Evolutionary conservation across 2,888 invertebrate genomes (phyloP).

Genomic region (Zootermopsis nevadensis): DNA sequence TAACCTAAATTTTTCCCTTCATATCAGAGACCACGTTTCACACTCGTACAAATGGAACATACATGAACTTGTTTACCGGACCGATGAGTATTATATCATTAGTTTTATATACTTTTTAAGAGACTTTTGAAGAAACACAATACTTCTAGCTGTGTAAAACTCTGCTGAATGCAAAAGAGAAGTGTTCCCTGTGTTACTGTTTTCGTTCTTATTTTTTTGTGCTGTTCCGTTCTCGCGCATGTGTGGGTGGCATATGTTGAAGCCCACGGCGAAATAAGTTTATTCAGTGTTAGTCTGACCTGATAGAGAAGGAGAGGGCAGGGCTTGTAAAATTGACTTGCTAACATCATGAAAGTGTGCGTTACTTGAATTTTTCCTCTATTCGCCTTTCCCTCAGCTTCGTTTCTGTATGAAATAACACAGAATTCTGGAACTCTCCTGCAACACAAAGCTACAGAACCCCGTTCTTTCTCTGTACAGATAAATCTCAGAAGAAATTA

Average conservation of each 20-base stretch:
- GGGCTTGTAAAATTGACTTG: constrained; percentile 33
- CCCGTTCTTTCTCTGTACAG: constrained; percentile 15
- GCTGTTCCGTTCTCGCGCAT: neutral
- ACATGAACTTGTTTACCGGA: too few relatives aligned
- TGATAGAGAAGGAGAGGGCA: neutral
- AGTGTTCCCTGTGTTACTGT: neutral
- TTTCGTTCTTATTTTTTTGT: neutral
- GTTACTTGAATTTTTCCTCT: constrained; percentile 10
- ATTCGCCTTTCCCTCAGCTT: neutral
- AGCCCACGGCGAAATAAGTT: constrained; percentile 32
- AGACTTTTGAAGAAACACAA: too few relatives aligned
- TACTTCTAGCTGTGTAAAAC: neutral
- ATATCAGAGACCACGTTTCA: too few relatives aligned
- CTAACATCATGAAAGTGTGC: constrained; percentile 30
- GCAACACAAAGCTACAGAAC: neutral
- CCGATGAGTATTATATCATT: too few relatives aligned
- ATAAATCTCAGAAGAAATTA: constrained; percentile 21
- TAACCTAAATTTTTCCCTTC: too few relatives aligned
- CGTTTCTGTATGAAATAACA: neutral
- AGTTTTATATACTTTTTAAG: too few relatives aligned
- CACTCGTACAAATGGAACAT: too few relatives aligned
- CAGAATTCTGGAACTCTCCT: neutral
- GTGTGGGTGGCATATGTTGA: neutral
- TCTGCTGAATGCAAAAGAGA: neutral
- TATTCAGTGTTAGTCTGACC: neutral